A percentile compares a stretch with the other conserved stretches of the same genome.
Evolutionary conservation across 2,888 invertebrate species (phyloP).

Genomic region (Mesochorus sp.): DNA sequence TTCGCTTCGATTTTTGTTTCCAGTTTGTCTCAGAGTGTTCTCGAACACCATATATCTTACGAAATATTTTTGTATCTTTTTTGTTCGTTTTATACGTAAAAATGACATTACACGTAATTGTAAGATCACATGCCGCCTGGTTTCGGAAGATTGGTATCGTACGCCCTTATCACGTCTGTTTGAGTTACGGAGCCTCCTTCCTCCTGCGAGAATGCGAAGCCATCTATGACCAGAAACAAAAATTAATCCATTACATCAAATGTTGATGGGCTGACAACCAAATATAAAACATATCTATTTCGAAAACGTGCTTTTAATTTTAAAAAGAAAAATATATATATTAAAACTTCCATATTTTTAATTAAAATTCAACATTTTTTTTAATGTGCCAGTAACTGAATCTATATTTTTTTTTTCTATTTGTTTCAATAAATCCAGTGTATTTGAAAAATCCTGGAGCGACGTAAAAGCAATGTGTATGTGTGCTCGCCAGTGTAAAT

Average conservation of each 20-base stretch:
- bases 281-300: not conserved
- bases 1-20: not conserved
- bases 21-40: not conserved
- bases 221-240: constrained; percentile 86
- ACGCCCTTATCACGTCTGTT: constrained; percentile 96
- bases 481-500: constrained; percentile 41
- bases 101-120: constrained; percentile 62
- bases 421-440: constrained; percentile 21
- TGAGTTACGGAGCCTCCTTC: constrained; percentile 98
- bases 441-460: constrained; percentile 55
- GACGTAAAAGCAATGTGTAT: constrained; percentile 52
- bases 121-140: constrained; percentile 87
- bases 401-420: not conserved
- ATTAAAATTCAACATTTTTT: too few species aligned
- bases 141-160: constrained; percentile 95
- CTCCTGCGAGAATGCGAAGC: constrained; percentile 99
- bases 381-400: constrained; percentile 40
- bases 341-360: too few species aligned
- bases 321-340: too few species aligned
- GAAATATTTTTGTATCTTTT: constrained; percentile 24
- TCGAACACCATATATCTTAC: constrained; percentile 27
- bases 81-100: constrained; percentile 49
- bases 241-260: constrained; percentile 31
- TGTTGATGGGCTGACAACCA: not conserved
- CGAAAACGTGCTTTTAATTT: constrained; percentile 23